Evolutionary conservation across 2,797 vertebrate species (phyloP), one percentile per base, ranked within the genome.

Genomic region (Trematomus bernacchii): DNA sequence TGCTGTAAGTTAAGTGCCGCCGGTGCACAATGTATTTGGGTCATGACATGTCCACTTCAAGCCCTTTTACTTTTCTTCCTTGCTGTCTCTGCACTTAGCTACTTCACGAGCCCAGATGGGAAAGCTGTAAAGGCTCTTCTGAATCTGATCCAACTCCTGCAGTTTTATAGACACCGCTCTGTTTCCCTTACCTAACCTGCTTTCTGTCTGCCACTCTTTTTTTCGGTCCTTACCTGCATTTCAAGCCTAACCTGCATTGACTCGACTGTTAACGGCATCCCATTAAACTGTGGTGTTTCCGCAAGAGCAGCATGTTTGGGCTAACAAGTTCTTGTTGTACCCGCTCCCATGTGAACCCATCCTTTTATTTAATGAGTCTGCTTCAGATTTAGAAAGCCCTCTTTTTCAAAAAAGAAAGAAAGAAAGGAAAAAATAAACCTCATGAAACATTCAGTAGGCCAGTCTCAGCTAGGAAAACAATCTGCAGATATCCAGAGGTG

Each of bases 371-470:
- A 91, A 92, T 85, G 86, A 90, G 87, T 23, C 69, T 66, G 64
- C 61, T 72, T 86, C 73, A 73, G 66, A 83, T 77, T 83, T 80
- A 85, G 73, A 84, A 73, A 58, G 66, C 27, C 46, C 60, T 66
- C 73, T 48, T 61, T 76, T 54, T 69, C 9, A 60, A 63, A 52
- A 71, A 75, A 71, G 23, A 13, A 60, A 9, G 2, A 6, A 14
- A 37, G 19, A 37, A 40, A 23, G 43, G n/a, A 37, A 48, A 46
- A 18, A 61, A 72, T 65, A 57, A 65, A 71, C 8, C 78, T 86
- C 84, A 93, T 94, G 82, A 94, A 94, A 93, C 61, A 94, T 93
- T 93, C 85, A 94, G 69, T 9, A 90, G 77, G 73, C 83, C 67
- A 65, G 87, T 73, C 85, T 84, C 68, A 71, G 88, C 52, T n/a